Base-by-base conservation (phyloP, 2,888 invertebrate genomes). In the Shargacucullia verbasci region DNA sequence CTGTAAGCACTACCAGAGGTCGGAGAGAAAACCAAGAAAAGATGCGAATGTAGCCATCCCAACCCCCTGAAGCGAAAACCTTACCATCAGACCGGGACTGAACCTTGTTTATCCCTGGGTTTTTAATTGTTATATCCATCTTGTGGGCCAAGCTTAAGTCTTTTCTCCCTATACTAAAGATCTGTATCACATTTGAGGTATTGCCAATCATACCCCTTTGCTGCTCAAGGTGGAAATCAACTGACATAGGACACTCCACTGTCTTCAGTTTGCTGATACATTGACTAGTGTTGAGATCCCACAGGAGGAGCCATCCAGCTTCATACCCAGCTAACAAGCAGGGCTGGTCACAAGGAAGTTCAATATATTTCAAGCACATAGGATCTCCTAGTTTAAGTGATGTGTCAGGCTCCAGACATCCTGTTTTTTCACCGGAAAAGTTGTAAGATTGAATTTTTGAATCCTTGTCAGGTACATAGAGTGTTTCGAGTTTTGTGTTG, bases 11-110 rank as follows among this genome's bases (percentile, higher is more conserved):
- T 1, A 95, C 97, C 59, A 97, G 87, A 3, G 96, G 95, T 48
- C 96, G 94, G 35, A 97, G 87, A 50, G 96, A 96, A 84, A 96
- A 97, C 96, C 97, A 97, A 1, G 97, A 97, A 84, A 96, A 97
- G 65, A 97, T 95, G 66, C 97, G 94, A 60, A 97, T 91, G 62
- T 96, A 95, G 1, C 97, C 96, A 80, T 98, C 97, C 96, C 97
- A 97, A 31, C 97, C 96, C 10, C 96, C 97, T 0, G 95, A 94
- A 14, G 95, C 95, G 75, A 97, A 96, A 7, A 97, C 95, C 84
- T 96, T 97, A 3, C 95, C 94, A 84, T 97, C 97, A 0, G 92
- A 88, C 25, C 97, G 94, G 66, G 97, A 94, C 73, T 95, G 95
- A 7, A 97, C 94, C 71, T 95, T 95, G 76, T 96, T 96, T 38